A percentile compares a stretch with the other conserved stretches of the same genome.
Conservation (phyloP, 2,888 invertebrate genomes). For the Embidobia sp. region DNA sequence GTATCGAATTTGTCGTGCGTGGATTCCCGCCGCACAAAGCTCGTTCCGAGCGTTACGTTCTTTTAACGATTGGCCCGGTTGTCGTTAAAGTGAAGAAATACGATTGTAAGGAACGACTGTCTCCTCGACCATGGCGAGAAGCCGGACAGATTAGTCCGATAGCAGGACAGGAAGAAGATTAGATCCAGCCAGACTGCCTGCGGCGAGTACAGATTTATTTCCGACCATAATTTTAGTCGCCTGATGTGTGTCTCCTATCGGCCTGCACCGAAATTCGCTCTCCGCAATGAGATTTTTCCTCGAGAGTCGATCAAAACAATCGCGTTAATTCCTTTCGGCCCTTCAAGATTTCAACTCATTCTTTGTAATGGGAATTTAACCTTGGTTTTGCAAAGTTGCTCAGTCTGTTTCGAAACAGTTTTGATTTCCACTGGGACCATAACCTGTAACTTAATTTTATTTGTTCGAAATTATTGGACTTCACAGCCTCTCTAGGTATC, state of each 20-base stretch:
- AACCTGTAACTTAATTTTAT: no score
- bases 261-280: constrained; percentile 49
- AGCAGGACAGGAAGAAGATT: constrained; percentile 61
- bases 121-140: constrained; percentile 43
- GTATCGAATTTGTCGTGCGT: constrained; percentile 45
- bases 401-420: no score
- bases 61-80: constrained; percentile 68
- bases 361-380: no score
- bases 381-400: no score
- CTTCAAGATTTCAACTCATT: no score
- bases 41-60: constrained; percentile 61
- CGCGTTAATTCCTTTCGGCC: no score
- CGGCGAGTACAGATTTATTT: constrained; percentile 62
- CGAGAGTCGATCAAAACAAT: background rate
- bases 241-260: constrained; percentile 53
- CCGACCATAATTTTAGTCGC: constrained; percentile 52
- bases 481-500: no score
- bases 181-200: constrained; percentile 57
- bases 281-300: constrained; percentile 15
- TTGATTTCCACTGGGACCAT: no score
- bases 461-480: no score
- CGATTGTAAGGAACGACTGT: constrained; percentile 60
- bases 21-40: constrained; percentile 21
- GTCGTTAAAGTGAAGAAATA: constrained; percentile 67
- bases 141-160: constrained; percentile 64